Evolutionary conservation across 2,797 vertebrate species (phyloP).

Genomic region (Acestrorhynchus altus): DNA sequence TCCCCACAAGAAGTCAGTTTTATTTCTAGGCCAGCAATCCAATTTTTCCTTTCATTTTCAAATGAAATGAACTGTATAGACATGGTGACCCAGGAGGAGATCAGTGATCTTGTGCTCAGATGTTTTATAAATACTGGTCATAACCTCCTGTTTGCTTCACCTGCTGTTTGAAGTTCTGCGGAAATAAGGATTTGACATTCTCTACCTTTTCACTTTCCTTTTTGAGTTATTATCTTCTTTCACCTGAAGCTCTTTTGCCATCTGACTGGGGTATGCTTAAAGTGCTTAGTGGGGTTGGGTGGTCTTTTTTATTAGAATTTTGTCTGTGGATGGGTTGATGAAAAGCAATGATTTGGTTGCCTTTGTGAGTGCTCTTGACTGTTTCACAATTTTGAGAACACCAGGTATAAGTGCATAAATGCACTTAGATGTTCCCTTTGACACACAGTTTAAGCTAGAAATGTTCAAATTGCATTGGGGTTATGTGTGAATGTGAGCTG

Average conservation of each 20-base stretch:
- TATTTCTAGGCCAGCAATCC: not conserved
- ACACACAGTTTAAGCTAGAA: not conserved
- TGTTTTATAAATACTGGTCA: not conserved
- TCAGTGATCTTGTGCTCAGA: not conserved
- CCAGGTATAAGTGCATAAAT: not conserved
- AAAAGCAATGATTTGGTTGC: slow-evolving; percentile 6
- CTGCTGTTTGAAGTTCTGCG: not conserved
- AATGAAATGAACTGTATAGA: not conserved
- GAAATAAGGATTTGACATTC: slow-evolving; percentile 8
- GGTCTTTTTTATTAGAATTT: slow-evolving; percentile 55
- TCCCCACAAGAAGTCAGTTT: not conserved
- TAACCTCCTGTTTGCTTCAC: not conserved
- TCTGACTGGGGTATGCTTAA: slow-evolving; percentile 68
- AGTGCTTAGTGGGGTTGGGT: slow-evolving; percentile 67
- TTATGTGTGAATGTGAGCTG: too few relatives aligned
- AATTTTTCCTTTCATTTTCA: not conserved
- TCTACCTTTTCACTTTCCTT: slow-evolving; percentile 15
- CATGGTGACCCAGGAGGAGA: not conserved
- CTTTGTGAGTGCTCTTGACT: not conserved
- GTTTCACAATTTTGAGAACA: slow-evolving; percentile 11
- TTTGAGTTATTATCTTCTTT: slow-evolving; percentile 20
- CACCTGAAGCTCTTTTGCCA: slow-evolving; percentile 70
- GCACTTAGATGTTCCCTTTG: not conserved
- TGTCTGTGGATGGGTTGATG: slow-evolving; percentile 24
- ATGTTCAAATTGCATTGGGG: not conserved